Conservation (phyloP, 2,113 vertebrate genomes). For the Uria lomvia region DNA sequence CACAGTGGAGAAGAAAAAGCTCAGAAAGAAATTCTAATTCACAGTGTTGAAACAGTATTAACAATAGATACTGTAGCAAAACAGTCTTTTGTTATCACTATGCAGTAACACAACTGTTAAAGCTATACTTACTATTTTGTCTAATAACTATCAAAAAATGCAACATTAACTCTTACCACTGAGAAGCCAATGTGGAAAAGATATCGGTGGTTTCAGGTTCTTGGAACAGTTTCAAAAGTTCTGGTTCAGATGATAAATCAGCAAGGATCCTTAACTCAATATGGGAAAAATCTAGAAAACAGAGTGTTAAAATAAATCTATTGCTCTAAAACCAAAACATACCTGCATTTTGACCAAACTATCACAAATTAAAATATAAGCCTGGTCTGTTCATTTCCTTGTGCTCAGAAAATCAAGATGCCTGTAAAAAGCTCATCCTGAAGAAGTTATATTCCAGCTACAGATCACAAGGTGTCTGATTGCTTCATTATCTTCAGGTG, state of each 20-base stretch:
- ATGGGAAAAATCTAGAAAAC: conserved; percentile 87
- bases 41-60: neutral
- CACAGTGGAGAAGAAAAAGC: neutral
- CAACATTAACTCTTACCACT: conserved; percentile 78
- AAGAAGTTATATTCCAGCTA: neutral
- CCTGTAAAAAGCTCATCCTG: neutral
- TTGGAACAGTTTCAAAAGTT: conserved; percentile 85
- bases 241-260: conserved; percentile 89
- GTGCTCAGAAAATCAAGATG: neutral
- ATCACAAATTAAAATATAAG: neutral
- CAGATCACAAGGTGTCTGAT: neutral
- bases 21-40: neutral
- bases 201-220: conserved; percentile 80
- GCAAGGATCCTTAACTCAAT: conserved; percentile 91
- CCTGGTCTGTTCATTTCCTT: neutral
- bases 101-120: neutral
- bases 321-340: neutral
- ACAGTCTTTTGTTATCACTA: neutral
- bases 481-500: neutral
- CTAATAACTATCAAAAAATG: neutral
- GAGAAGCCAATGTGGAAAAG: conserved; percentile 85
- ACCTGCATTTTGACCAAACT: neutral
- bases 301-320: neutral
- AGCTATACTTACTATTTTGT: neutral
- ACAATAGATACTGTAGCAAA: neutral